A percentile compares a stretch with the other conserved stretches of the same genome.
Evolutionary conservation across 2,888 invertebrate genomes (phyloP).

Genomic region (Cheilosia scutellata): DNA sequence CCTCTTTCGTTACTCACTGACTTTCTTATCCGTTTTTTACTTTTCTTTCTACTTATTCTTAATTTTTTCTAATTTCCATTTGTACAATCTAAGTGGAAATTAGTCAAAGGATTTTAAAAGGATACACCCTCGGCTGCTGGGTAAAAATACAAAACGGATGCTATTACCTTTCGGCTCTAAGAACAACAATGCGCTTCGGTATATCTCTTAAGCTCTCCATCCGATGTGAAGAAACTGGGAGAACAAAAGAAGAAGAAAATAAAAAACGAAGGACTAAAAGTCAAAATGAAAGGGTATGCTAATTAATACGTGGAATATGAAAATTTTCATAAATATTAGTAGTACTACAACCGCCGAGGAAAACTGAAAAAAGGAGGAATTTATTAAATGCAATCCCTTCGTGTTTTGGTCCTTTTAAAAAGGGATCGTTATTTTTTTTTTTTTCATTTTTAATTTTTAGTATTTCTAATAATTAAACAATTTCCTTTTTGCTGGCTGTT

Average conservation of each 20-base stretch:
- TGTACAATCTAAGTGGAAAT: constrained; percentile 68
- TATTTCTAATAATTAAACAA: constrained; percentile 54
- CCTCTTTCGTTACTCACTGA: not conserved
- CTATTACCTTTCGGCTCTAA: constrained; percentile 33
- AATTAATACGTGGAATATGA: constrained; percentile 68
- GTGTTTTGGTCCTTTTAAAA: constrained; percentile 14
- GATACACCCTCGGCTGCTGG: constrained; percentile 18
- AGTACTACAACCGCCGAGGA: not conserved
- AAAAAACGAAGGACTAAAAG: not conserved
- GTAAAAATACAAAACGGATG: constrained; percentile 34
- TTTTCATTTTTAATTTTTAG: no score
- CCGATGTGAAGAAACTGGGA: not conserved
- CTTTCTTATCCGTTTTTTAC: not conserved
- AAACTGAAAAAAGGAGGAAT: not conserved
- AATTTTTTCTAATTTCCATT: constrained; percentile 55
- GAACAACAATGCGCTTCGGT: constrained; percentile 41
- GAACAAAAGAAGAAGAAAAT: not conserved
- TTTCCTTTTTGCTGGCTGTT: constrained; percentile 11
- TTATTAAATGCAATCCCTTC: constrained; percentile 22
- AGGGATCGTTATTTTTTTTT: constrained; percentile 7
- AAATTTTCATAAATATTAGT: constrained; percentile 59
- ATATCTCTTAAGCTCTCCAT: constrained; percentile 18
- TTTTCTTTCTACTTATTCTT: constrained; percentile 16
- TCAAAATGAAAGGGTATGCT: constrained; percentile 34
- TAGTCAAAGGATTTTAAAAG: constrained; percentile 63